Base-by-base conservation (phyloP, 2,113 vertebrate genomes). In the Tamias sibiricus region DNA sequence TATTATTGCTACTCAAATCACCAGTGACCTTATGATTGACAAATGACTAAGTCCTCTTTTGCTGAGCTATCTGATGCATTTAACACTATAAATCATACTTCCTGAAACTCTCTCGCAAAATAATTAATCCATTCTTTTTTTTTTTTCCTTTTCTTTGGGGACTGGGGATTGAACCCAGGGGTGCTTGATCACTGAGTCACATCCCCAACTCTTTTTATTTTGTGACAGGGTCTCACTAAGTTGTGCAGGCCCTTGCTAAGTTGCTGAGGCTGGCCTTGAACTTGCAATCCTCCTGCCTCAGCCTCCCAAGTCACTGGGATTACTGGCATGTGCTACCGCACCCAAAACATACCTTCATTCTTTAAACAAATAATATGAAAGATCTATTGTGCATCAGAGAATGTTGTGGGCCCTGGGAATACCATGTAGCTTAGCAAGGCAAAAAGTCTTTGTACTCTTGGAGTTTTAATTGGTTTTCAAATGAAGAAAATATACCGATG, bases 1-100 rank as follows among this genome's bases (percentile, higher is more conserved):
- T 95, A 68, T 94, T 94, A 93, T 88, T 80, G 62, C 90, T 12
- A 1, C 49, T 86, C 77, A 66, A 91, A 75, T 97, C 82, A 76
- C 68, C 79, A 71, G 19, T 37, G 77, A 89, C 80, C 77, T 94
- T 95, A 47, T 72, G 95, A 97, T 68, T 94, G 95, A 96, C 91
- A 93, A 80, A 76, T 79, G 82, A 37, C 69, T 79, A 74, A 9
- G 47, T 75, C 35, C 68, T 93, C 47, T 80, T 95, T 47, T 94
- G 68, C 66, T 9, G 30, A 96, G 77, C 64, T 87, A 28, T 76
- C 49, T 81, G 62, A 96, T 93, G 37, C 79, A 87, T 77, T 91
- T 68, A 68, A 89, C 64, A 71, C 68, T 37, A 2, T 79, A 24
- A 4, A 57, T n/a, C n/a, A 71, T 7, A 47, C 57, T 87, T 88